Evolutionary conservation across 2,797 vertebrate genomes (phyloP).

Genomic region (Gadopsis bispinosus): DNA sequence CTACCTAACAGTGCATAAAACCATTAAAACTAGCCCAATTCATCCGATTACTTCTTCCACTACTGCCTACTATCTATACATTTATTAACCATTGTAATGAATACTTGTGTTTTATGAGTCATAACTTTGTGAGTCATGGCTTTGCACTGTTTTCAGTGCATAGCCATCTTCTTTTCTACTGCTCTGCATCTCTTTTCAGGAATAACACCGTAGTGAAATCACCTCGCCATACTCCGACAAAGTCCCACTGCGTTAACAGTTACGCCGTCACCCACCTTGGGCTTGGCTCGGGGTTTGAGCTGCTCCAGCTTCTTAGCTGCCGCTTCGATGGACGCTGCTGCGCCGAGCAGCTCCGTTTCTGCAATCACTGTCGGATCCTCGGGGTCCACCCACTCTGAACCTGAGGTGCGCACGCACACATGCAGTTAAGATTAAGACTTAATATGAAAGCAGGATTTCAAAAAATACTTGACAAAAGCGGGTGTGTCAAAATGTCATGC

Average conservation of each 20-base stretch:
- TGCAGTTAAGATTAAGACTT: neutral
- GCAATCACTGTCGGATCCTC: slow-evolving; percentile 98
- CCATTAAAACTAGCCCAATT: too few species aligned
- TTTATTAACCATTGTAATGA: neutral
- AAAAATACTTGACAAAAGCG: neutral
- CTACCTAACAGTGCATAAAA: neutral
- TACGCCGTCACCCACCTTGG: slow-evolving; percentile 87
- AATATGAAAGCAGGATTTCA: neutral
- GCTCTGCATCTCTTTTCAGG: neutral
- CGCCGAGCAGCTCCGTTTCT: slow-evolving; percentile 95
- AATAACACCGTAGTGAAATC: neutral
- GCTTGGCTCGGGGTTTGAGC: slow-evolving; percentile 96
- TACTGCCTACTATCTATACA: neutral
- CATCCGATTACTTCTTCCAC: neutral
- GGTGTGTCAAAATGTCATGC: slow-evolving; percentile 64
- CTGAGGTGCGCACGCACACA: slow-evolving; percentile 70
- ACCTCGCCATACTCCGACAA: neutral
- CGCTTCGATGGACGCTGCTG: slow-evolving; percentile 96
- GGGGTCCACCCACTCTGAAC: slow-evolving; percentile 97
- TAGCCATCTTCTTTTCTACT: neutral
- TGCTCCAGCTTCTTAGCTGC: slow-evolving; percentile 98
- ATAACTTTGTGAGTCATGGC: neutral
- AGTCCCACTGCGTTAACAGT: slow-evolving; percentile 2
- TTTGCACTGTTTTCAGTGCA: neutral
- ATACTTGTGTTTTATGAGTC: neutral